phyloP scores from a whole-genome alignment of 2,113 vertebrate genomes.

The Eptesicus fuscus region DNA sequence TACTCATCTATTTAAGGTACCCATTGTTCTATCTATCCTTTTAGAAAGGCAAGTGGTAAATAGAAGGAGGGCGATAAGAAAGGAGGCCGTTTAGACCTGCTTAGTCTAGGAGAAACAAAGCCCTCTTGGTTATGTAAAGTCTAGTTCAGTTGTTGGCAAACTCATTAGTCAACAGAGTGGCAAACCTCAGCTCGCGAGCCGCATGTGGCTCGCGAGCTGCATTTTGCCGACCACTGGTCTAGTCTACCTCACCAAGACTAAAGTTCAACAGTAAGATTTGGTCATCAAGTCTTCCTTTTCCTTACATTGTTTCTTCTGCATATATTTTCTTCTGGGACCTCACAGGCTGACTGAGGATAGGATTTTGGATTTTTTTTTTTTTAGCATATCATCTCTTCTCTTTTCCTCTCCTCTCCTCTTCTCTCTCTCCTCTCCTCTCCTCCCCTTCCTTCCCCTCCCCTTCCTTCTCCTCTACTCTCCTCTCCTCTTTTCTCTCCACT shows the following conservation, averaged over 20 bases:
- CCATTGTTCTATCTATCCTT: background rate
- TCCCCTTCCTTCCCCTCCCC: too few relatives aligned
- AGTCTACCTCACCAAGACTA: background rate
- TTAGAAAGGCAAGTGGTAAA: background rate
- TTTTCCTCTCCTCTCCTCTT: background rate
- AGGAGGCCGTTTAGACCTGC: background rate
- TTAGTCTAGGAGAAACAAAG: background rate
- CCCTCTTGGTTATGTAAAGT: background rate
- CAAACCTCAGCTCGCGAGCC: too few relatives aligned
- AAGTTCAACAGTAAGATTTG: background rate
- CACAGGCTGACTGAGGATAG: background rate
- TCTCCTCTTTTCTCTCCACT: background rate
- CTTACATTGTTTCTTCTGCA: background rate
- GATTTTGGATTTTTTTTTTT: background rate
- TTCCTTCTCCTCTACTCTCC: background rate
- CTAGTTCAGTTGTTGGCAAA: too few relatives aligned
- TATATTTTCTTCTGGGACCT: background rate
- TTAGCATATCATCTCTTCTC: background rate
- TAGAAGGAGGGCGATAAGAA: background rate
- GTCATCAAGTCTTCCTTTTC: background rate
- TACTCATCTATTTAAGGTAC: background rate
- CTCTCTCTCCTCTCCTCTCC: background rate
- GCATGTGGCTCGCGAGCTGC: too few relatives aligned
- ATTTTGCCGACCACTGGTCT: background rate
- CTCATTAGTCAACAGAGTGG: too few relatives aligned